Base-by-base conservation (phyloP, 2,113 vertebrate genomes). In the Indri indri region DNA sequence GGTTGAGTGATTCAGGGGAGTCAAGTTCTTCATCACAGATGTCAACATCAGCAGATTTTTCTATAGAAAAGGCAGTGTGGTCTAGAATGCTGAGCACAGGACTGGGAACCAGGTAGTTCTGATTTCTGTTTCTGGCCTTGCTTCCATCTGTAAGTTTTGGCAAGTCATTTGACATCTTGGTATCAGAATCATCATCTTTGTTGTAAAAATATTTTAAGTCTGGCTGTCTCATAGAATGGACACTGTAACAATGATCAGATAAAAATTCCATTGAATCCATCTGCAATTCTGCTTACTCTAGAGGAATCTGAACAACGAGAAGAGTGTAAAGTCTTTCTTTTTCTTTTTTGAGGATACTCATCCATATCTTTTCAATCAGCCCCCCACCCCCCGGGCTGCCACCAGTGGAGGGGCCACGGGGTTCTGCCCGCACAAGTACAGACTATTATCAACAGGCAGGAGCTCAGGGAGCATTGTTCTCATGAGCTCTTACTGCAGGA, bases 191-290 rank as follows among this genome's bases (percentile, higher is more conserved):
- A 91, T 98, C 98, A 96, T 98, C 98, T 98, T 98, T 98, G 96
- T 94, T 98, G 89, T 99, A 98, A 96, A 97, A 98, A 95, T 96
- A 97, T 96, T 97, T 99, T 54, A 70, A 87, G 80, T 99, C 99
- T 83, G 98, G 98, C 82, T 99, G 99, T 97, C 98, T 98, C 98
- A 99, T 98, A 88, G 99, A 99, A 97, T 99, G 99, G 91, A 99
- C 99, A 1, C 99, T 99, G 0, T 99, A 99, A 98, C 99, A 99
- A 97, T 99, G 99, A 83, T 99, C 99, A 90, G 99, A 99, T 98
- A 99, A 99, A 96, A 99, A 99, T 99, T 6, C 99, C 99, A 98
- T 97, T 99, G 94, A 99, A 96, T 98, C 99, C 97, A 98, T 98
- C 92, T 98, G 99, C 97, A 95, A 98, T 97, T 98, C 98, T 99